Percentiles rank a stretch among this genome's conserved stretches.
Conservation (phyloP, 2,888 invertebrate species). For the Troglohyphantes excavatus region DNA sequence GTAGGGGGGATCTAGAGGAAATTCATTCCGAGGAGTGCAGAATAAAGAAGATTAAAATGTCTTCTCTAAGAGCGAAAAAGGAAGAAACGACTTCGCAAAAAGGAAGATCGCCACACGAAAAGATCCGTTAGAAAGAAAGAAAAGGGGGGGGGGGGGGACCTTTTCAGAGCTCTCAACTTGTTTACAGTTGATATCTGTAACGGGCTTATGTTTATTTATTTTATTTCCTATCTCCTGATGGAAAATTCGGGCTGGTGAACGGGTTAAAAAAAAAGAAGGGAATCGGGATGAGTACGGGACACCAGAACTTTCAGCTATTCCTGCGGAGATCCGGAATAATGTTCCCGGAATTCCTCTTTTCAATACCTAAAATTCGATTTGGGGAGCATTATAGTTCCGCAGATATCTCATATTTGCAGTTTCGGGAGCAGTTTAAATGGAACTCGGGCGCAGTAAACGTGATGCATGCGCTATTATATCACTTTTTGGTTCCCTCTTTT, state of each 20-base stretch:
- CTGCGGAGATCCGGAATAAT: slow-evolving; percentile 39
- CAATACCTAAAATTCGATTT: slow-evolving; percentile 73
- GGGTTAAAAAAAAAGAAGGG: slow-evolving; percentile 21
- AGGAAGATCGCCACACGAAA: slow-evolving; percentile 36
- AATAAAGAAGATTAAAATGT: slow-evolving; percentile 78
- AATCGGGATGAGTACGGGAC: not conserved
- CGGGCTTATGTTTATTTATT: slow-evolving; percentile 62
- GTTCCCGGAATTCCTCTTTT: slow-evolving; percentile 58
- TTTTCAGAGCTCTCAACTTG: slow-evolving; percentile 58
- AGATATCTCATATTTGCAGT: slow-evolving; percentile 68
- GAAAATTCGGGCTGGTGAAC: slow-evolving; percentile 52
- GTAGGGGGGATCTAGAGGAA: slow-evolving; percentile 52
- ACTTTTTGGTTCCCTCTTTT: slow-evolving; percentile 25
- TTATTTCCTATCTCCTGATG: slow-evolving; percentile 55
- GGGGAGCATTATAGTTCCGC: slow-evolving; percentile 44
- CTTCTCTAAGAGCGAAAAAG: slow-evolving; percentile 37
- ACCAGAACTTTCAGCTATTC: slow-evolving; percentile 48
- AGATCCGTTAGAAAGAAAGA: slow-evolving; percentile 28
- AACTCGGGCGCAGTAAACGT: slow-evolving; percentile 51
- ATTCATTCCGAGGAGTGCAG: slow-evolving; percentile 77
- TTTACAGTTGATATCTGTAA: slow-evolving; percentile 72
- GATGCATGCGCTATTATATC: slow-evolving; percentile 44
- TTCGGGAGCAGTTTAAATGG: slow-evolving; percentile 49
- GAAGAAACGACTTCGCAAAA: slow-evolving; percentile 48
- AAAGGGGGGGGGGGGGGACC: slow-evolving; percentile 20